These are phyloP conservation scores for Leptopilina myrica DNA, from an alignment of 2,888 invertebrate species.

Conservation along the genomic window DNA sequence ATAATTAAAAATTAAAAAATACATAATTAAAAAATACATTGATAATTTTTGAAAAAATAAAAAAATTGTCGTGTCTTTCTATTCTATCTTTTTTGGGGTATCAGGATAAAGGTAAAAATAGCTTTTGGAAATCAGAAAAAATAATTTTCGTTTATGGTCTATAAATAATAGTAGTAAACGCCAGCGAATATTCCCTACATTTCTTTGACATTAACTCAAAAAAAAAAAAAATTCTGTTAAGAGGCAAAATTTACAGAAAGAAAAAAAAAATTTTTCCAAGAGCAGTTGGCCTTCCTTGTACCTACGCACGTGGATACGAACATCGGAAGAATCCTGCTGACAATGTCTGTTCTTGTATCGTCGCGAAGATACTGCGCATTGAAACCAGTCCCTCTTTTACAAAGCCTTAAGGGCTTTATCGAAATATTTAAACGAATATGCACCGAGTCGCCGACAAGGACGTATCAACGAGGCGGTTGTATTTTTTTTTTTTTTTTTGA, in stretches of 20 bases:
- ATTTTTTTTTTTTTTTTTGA: not conserved
- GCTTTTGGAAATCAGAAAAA: no score
- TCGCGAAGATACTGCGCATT: slow-evolving; percentile 44
- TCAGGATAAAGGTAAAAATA: no score
- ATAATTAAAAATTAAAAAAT: no score
- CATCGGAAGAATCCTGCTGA: slow-evolving; percentile 38
- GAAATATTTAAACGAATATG: slow-evolving; percentile 50
- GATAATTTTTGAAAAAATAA: no score
- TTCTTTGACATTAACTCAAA: no score
- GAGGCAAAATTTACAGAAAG: not conserved
- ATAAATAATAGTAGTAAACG: no score
- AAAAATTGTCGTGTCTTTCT: no score
- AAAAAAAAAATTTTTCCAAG: not conserved
- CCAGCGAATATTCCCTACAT: no score
- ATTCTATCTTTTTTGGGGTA: no score
- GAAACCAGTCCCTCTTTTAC: slow-evolving; percentile 50
- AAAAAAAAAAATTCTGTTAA: no score
- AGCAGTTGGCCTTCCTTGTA: slow-evolving; percentile 38
- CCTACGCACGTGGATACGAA: slow-evolving; percentile 36
- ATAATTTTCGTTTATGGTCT: no score
- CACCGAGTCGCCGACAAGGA: slow-evolving; percentile 49
- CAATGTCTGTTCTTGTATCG: slow-evolving; percentile 34
- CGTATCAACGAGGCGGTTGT: slow-evolving; percentile 44
- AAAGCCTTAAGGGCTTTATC: slow-evolving; percentile 49
- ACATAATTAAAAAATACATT: no score